phyloP scores from a whole-genome alignment of 2,113 vertebrate genomes.

The Entomyzon cyanotis region DNA sequence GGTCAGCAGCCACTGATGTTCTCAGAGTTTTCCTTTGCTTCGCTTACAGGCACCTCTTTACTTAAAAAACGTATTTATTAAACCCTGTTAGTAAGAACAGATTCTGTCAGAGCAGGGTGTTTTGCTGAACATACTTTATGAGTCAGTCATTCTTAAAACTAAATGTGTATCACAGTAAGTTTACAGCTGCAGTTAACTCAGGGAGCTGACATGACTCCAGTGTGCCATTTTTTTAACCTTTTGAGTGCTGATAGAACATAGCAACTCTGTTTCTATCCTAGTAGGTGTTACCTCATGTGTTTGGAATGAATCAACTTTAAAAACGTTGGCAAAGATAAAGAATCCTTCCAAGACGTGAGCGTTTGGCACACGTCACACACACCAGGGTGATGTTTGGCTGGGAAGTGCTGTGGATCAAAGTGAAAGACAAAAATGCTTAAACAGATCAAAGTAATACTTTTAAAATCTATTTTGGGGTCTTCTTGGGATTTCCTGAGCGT shows the following conservation, averaged over 20 bases:
- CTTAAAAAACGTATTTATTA: background rate
- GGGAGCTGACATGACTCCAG: background rate
- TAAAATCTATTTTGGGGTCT: background rate
- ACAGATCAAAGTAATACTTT: background rate
- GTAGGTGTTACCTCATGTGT: background rate
- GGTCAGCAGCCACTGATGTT: background rate
- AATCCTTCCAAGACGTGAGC: background rate
- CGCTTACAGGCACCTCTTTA: background rate
- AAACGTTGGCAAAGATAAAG: conserved; percentile 15
- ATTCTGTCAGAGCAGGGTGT: background rate
- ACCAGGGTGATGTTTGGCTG: background rate
- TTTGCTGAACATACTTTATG: background rate
- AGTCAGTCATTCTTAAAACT: background rate
- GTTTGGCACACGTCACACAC: background rate
- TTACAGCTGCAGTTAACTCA: background rate
- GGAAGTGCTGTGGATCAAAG: background rate
- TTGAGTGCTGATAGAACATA: background rate
- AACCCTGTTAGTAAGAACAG: background rate
- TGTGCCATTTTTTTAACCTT: conserved; percentile 9
- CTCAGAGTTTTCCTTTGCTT: background rate
- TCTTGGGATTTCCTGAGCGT: background rate
- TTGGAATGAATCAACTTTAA: conserved; percentile 4
- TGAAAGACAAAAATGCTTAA: background rate
- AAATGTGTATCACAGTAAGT: background rate
- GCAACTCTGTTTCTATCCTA: background rate